Evolutionary conservation across 53 echinoderm and acorn worm species (phyloP).

Genomic region (Echinometra lucunter): DNA sequence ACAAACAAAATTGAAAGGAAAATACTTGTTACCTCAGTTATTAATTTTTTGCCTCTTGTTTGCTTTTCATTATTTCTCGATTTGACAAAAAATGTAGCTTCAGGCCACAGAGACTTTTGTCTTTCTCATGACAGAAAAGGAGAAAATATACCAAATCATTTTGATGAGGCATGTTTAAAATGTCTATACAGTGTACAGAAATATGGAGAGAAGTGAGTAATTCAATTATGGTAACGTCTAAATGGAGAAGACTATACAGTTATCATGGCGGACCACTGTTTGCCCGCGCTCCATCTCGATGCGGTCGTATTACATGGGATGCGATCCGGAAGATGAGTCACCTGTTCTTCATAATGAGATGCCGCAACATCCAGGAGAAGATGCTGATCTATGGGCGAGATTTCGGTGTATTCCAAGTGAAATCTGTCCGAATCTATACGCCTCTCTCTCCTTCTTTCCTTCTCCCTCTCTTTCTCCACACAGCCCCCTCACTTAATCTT

Average conservation of each 20-base stretch:
- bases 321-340: conserved; percentile 20
- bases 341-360: conserved; percentile 21
- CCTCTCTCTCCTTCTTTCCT: not conserved
- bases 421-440: not conserved
- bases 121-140: no score
- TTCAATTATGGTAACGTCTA: not conserved
- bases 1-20: no score
- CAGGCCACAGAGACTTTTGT: no score
- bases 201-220: not conserved
- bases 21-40: no score
- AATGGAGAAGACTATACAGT: not conserved
- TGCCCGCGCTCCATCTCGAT: not conserved
- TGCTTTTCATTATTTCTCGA: no score
- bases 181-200: not conserved
- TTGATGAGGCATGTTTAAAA: not conserved
- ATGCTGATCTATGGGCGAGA: not conserved
- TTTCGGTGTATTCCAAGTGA: not conserved
- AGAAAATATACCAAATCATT: no score
- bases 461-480: no score
- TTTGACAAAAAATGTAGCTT: no score
- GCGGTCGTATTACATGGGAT: not conserved
- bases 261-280: not conserved
- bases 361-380: conserved; percentile 30
- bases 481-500: no score
- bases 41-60: no score